Conservation (phyloP, 2,888 invertebrate species). For the Koerneria pararmatus region DNA sequence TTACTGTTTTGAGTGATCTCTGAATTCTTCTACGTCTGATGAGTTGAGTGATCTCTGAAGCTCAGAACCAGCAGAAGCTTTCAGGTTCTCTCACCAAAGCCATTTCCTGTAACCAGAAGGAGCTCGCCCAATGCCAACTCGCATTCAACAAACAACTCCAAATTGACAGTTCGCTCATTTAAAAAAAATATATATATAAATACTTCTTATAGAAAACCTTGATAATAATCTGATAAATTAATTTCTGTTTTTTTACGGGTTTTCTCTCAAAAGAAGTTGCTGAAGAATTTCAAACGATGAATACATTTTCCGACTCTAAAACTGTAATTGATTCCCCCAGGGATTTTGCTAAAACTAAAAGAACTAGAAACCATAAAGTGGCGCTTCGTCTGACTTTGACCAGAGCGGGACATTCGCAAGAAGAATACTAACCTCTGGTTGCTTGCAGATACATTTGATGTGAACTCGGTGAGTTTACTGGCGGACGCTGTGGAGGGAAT, state of each 20-base stretch:
- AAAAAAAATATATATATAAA: neutral
- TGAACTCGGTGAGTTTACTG: too few relatives aligned
- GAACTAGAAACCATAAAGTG: too few relatives aligned
- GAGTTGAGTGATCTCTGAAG: neutral
- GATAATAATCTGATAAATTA: neutral
- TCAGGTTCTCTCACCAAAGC: too few relatives aligned
- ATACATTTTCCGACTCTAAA: too few relatives aligned
- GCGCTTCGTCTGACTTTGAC: too few relatives aligned
- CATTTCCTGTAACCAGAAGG: slow-evolving; percentile 9
- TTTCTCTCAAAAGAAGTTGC: slow-evolving; percentile 1
- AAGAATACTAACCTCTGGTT: too few relatives aligned
- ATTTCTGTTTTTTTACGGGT: neutral
- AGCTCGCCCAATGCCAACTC: slow-evolving; percentile 13
- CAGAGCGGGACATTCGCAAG: too few relatives aligned
- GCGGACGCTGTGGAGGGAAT: too few relatives aligned
- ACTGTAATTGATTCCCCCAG: too few relatives aligned
- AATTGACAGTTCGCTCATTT: neutral
- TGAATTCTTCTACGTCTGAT: neutral
- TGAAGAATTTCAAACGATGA: too few relatives aligned
- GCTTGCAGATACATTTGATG: too few relatives aligned
- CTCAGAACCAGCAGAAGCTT: slow-evolving; percentile 10
- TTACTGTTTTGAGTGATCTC: neutral
- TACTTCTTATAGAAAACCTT: neutral
- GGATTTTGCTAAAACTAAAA: too few relatives aligned
- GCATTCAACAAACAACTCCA: slow-evolving; percentile 11